Base-by-base conservation (phyloP, 2,888 invertebrate species). In the Stegana nigrithorax region DNA sequence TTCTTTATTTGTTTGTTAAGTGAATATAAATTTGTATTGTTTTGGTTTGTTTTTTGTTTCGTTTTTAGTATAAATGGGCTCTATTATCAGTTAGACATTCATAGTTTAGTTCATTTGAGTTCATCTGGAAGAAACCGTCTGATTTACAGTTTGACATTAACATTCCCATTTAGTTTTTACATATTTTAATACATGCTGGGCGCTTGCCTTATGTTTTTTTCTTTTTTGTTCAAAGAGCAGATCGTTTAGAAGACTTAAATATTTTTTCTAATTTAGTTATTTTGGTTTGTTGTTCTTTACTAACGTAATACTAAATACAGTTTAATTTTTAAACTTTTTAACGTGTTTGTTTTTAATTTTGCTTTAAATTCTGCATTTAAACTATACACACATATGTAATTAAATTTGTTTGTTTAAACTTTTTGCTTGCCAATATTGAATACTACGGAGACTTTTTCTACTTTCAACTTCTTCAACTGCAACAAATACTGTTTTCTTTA, bases 61-160 rank as follows among this genome's bases (percentile, higher is more conserved):
- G 2, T 42, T 42, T n/a, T 14, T 14, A 42, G 14, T 42, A 12
- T 14, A 2, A 42, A n/a, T 42, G 1, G 7, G n/a, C 1, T 10
- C 17, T 42, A 7, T 42, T 2, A 50, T 50, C 60, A 50, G 53
- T 66, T 75, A 77, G 78, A 75, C 78, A 75, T 72, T 73, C 69
- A 75, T 73, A 75, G 75, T 71, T n/a, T 45, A 45, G 26, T 26
- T 77, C 77, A 69, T 72, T 72, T 72, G 65, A 72, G 71, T 75
- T 67, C 19, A 58, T 67, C 64, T 61, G 78, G 73, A 75, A 75
- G 78, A 78, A 75, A 75, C 75, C 75, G 67, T 71, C 67, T 55
- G 67, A 65, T 67, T 67, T 63, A 61, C 61, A 67, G 10, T 21
- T 62, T 67, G 58, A 66, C 47, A 64, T 39, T 39, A 39, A n/a